A percentile compares a stretch with the other conserved stretches of the same genome.
Evolutionary conservation across 2,113 vertebrate species (phyloP).

Genomic region (Fulmarus glacialis): DNA sequence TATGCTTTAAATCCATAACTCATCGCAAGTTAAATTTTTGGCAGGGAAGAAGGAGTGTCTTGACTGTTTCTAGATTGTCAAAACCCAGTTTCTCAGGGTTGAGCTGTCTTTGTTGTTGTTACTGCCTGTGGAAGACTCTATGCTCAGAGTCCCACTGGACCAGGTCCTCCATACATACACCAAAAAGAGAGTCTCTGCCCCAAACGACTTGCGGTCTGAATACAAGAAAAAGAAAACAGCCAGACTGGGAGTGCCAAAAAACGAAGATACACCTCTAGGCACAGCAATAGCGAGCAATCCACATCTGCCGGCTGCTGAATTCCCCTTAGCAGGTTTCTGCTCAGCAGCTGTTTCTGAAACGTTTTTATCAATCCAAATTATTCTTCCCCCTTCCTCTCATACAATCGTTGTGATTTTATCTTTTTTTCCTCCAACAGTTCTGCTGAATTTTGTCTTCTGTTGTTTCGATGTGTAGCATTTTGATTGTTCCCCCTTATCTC

Average conservation of each 20-base stretch:
- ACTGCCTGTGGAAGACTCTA: neutral
- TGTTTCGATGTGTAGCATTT: neutral
- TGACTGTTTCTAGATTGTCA: neutral
- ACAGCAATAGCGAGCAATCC: accelerated
- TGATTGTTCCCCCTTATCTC: neutral
- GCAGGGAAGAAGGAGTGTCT: neutral
- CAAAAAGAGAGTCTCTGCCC: neutral
- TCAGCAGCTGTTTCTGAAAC: neutral
- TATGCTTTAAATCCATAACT: neutral
- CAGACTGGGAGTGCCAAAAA: neutral
- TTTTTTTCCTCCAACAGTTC: neutral
- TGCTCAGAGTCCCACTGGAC: accelerated
- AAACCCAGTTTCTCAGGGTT: neutral
- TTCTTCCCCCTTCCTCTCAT: neutral
- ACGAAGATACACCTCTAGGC: neutral
- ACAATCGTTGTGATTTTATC: neutral
- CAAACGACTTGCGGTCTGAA: neutral
- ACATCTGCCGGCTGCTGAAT: neutral
- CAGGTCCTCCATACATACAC: neutral
- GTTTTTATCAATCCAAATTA: neutral
- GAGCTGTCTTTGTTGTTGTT: neutral
- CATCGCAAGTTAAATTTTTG: neutral
- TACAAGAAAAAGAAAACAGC: neutral
- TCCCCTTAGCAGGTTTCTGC: neutral
- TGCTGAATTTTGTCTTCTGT: neutral